Evolutionary conservation across 2,113 vertebrate genomes (phyloP).

Genomic region (Oxygymnocypris stewartii): DNA sequence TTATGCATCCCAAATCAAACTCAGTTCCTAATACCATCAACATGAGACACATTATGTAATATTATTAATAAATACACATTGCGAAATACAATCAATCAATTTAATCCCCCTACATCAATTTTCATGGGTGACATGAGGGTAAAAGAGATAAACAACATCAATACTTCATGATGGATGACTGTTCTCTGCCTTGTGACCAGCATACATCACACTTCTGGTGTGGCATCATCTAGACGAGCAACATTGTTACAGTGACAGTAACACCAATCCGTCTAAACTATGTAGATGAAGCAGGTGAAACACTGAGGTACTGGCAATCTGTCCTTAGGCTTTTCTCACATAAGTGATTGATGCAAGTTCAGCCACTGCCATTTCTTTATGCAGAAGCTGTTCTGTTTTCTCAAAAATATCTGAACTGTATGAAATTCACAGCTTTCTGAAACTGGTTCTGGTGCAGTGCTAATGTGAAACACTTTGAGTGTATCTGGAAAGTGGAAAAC

Average conservation of each 20-base stretch:
- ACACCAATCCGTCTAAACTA: not conserved
- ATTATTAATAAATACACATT: not conserved
- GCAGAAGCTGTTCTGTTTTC: no score
- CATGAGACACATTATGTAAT: not conserved
- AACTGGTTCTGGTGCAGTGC: no score
- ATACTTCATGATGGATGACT: not conserved
- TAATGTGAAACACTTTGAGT: no score
- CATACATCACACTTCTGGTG: not conserved
- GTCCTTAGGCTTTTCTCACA: not conserved
- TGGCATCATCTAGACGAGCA: constrained; percentile 3
- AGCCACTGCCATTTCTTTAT: not conserved
- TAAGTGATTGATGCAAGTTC: not conserved
- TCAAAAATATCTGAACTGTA: no score
- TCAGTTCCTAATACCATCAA: not conserved
- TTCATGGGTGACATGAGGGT: not conserved
- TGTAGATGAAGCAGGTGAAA: not conserved
- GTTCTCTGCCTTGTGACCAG: not conserved
- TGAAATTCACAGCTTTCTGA: no score
- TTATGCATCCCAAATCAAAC: not conserved
- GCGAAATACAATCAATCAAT: not conserved
- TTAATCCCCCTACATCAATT: not conserved
- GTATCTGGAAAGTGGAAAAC: no score
- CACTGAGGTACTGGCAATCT: not conserved
- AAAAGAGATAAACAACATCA: not conserved
- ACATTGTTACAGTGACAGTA: not conserved